Evolutionary conservation across 2,797 vertebrate species (phyloP).

Genomic region (Danionella dracula): DNA sequence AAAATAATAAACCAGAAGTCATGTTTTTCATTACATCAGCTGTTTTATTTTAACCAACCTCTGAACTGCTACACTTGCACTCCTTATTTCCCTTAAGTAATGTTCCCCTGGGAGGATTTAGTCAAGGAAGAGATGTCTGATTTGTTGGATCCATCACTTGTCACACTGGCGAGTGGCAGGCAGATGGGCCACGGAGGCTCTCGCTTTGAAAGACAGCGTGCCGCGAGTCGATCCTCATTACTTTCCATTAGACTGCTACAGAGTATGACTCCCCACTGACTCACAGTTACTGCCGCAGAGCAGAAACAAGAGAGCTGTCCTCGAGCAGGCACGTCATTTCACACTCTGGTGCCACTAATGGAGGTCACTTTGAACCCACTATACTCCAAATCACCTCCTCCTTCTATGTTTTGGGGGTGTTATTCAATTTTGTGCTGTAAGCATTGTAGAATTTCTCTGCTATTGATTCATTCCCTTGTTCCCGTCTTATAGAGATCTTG

Average conservation of each 20-base stretch:
- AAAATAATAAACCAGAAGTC: too few relatives aligned
- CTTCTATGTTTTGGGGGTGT: not conserved
- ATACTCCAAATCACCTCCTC: not conserved
- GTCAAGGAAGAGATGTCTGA: slow-evolving; percentile 4
- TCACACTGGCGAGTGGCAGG: not conserved
- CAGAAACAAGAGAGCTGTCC: slow-evolving; percentile 15
- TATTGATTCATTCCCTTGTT: not conserved
- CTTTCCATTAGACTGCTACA: slow-evolving; percentile 30
- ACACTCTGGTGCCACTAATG: slow-evolving; percentile 64
- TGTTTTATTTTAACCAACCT: not conserved
- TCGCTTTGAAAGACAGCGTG: slow-evolving; percentile 6
- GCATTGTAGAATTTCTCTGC: not conserved
- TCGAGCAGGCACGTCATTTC: slow-evolving; percentile 56
- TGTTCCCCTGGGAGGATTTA: not conserved
- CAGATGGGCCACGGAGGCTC: slow-evolving; percentile 6
- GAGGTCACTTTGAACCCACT: slow-evolving; percentile 66
- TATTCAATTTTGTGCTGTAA: not conserved
- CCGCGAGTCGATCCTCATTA: slow-evolving; percentile 43
- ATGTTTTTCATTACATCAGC: too few relatives aligned
- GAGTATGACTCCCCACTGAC: slow-evolving; percentile 20
- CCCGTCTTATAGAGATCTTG: not conserved
- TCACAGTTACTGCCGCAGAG: slow-evolving; percentile 5
- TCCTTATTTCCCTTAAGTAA: slow-evolving; percentile 12
- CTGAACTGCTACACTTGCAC: not conserved
- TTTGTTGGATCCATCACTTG: slow-evolving; percentile 3